Base-by-base conservation (phyloP, 2,113 vertebrate species). In the Siniperca chuatsi region DNA sequence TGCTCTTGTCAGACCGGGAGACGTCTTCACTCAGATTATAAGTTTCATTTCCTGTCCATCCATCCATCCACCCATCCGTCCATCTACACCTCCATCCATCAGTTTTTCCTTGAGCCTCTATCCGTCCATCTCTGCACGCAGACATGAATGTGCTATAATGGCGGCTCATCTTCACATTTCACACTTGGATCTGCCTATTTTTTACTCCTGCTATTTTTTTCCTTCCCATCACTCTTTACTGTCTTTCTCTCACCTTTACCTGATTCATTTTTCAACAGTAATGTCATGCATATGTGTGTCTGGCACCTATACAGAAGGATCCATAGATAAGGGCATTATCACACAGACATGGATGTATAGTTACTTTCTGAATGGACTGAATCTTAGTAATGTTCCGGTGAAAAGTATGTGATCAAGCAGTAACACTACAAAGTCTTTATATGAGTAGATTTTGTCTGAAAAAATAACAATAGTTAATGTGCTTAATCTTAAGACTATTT, bases 41-140 rank as follows among this genome's bases (percentile, higher is more conserved):
- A 85, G 57, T 90, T 88, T 89, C 76, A 89, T 91, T 92, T 92
- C 85, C 89, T 67, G 78, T 75, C 86, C 90, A 62, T 91, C 88
- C 86, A 64, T 60, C 68, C 82, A 1, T 60, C 68, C 82, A 1
- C 2, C 18, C 70, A 33, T 73, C 60, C 69, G 18, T 82, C 82
- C 77, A 52, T 72, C 81, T 25, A 60, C 65, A 57, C 85, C 37
- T 71, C 54, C 72, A 65, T 87, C 79, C 68, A 64, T 87, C 83
- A 73, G 29, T 54, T 77, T 54, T 77, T 67, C 75, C 13, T 55
- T 5, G 37, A 44, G 55, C 16, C 0, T 74, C 71, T 65, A 78
- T 90, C 87, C 2, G 40, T 79, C 81, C 86, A 79, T 89, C 82
- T 82, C n/a, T 18, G 12, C 58, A 21, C 18, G 18, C 79, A 12